phyloP scores from a whole-genome alignment of 1,140 invertebrate genomes.

The Lucilia cuprina region DNA sequence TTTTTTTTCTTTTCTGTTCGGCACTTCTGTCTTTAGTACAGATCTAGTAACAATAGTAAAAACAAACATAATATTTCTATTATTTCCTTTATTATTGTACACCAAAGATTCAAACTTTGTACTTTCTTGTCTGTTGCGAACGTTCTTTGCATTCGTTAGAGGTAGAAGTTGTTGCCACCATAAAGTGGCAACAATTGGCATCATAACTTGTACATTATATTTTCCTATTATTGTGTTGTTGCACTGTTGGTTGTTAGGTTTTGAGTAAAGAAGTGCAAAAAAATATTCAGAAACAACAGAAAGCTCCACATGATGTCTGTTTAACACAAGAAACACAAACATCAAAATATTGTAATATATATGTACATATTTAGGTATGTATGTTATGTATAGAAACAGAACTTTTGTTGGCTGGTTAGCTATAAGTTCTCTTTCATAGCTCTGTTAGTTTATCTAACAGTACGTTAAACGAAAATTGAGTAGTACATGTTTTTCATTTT shows the following conservation, averaged over 20 bases:
- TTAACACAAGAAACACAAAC: neutral
- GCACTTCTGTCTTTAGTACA: neutral
- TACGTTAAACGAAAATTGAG: neutral
- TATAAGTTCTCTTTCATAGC: neutral
- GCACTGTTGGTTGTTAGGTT: neutral
- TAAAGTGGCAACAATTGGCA: neutral
- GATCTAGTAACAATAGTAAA: neutral
- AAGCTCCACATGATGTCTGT: neutral
- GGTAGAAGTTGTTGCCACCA: neutral
- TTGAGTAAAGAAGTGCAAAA: neutral
- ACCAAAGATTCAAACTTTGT: neutral
- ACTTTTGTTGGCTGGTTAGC: neutral
- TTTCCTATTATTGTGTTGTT: neutral
- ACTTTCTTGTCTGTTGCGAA: neutral
- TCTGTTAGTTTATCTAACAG: neutral
- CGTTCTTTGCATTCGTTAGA: neutral
- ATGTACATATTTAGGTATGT: neutral
- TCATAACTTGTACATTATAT: constrained; percentile 1
- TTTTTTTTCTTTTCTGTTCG: neutral
- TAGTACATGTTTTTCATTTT: neutral
- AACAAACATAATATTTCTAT: neutral
- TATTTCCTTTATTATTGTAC: neutral
- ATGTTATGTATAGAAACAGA: neutral
- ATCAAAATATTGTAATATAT: neutral
- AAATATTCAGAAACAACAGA: neutral